Evolutionary conservation across 2,888 invertebrate genomes (phyloP).

Genomic region (Eilema sororculum): DNA sequence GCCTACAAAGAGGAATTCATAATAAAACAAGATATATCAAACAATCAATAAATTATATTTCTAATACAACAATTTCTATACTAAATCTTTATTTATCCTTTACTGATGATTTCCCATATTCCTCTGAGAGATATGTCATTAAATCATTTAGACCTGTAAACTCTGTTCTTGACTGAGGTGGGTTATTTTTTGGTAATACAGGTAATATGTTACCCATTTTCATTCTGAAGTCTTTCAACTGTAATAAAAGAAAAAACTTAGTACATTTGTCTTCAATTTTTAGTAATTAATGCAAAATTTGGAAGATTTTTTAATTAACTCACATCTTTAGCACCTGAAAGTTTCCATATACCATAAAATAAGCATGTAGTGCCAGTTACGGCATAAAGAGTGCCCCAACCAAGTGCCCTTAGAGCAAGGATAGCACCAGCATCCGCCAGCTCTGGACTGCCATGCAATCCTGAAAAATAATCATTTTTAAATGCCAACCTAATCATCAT

Average conservation of each 20-base stretch:
- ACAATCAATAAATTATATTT: constrained; percentile 48
- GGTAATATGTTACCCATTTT: constrained; percentile 94
- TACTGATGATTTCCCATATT: constrained; percentile 76
- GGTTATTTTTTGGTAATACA: constrained; percentile 91
- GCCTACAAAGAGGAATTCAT: constrained; percentile 93
- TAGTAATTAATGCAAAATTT: neutral
- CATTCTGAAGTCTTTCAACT: constrained; percentile 93
- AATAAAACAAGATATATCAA: constrained; percentile 93
- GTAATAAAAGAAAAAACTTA: constrained; percentile 37
- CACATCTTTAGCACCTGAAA: constrained; percentile 95
- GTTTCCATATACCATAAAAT: constrained; percentile 95
- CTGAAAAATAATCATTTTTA: constrained; percentile 51
- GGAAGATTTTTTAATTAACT: constrained; percentile 55
- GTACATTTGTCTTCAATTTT: neutral
- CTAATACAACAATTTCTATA: constrained; percentile 15
- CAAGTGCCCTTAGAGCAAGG: constrained; percentile 94
- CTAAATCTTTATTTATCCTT: constrained; percentile 52
- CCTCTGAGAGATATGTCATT: constrained; percentile 91
- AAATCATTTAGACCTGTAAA: constrained; percentile 95
- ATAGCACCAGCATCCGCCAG: constrained; percentile 92
- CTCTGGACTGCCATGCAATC: constrained; percentile 87
- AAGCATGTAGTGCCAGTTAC: constrained; percentile 93
- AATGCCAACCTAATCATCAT: neutral
- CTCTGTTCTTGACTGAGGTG: constrained; percentile 94
- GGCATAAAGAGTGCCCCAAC: constrained; percentile 95